Evolutionary conservation across 2,888 invertebrate species (phyloP).

Genomic region (Watsonalla binaria): DNA sequence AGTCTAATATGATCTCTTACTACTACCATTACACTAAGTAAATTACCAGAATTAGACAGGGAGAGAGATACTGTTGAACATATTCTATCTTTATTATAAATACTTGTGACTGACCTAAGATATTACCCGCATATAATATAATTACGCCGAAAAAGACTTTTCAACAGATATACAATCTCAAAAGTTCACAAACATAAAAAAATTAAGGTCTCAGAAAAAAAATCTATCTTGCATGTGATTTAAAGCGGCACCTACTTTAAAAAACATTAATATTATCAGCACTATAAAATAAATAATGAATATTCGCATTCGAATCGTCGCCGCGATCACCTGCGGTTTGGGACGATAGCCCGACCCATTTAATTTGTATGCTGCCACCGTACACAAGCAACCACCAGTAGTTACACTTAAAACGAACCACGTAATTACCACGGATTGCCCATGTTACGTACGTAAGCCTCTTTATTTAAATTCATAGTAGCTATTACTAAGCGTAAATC

Average conservation of each 20-base stretch:
- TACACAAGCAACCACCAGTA: constrained; percentile 10
- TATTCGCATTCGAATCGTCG: constrained; percentile 28
- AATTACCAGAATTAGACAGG: too few species aligned
- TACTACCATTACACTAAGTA: too few species aligned
- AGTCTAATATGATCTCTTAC: too few species aligned
- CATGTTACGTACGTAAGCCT: constrained; percentile 8
- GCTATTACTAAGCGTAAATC: not conserved
- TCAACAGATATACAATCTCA: too few species aligned
- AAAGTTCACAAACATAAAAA: too few species aligned
- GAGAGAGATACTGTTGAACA: too few species aligned
- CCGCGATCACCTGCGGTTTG: constrained; percentile 39
- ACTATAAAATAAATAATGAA: constrained; percentile 33
- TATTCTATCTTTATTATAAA: too few species aligned
- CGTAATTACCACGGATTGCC: constrained; percentile 24
- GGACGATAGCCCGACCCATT: constrained; percentile 20
- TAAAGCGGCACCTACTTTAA: not conserved
- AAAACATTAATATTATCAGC: constrained; percentile 1
- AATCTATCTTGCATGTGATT: too few species aligned
- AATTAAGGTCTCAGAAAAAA: too few species aligned
- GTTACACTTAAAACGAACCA: constrained; percentile 19
- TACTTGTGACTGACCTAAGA: too few species aligned
- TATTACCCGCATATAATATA: too few species aligned
- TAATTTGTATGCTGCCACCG: constrained; percentile 25
- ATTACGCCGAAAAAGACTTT: too few species aligned
- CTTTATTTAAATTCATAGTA: constrained; percentile 1